These are phyloP conservation scores for Salmo trutta DNA, from an alignment of 2,797 vertebrate species.

Conservation along the genomic window DNA sequence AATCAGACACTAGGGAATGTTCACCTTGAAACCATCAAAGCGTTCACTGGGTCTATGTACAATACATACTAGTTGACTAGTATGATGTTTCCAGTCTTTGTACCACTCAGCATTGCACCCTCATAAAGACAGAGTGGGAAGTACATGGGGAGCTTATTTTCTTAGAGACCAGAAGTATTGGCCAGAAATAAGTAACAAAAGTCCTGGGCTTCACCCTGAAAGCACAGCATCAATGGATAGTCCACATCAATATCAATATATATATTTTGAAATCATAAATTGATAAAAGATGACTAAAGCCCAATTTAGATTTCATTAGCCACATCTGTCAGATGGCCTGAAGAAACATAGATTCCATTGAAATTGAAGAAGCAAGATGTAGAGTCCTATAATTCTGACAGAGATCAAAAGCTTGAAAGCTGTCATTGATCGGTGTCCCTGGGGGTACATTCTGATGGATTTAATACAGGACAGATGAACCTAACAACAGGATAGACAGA, in stretches of 20 bases:
- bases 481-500: conserved; percentile 13
- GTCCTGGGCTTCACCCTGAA: conserved; percentile 9
- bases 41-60: background rate
- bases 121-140: conserved; percentile 54
- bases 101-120: conserved; percentile 47
- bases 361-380: background rate
- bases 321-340: background rate
- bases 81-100: conserved; percentile 58
- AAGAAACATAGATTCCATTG: background rate
- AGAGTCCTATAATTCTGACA: background rate
- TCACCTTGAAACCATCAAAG: background rate
- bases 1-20: conserved; percentile 26
- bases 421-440: background rate
- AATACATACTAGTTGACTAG: conserved; percentile 12
- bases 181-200: no score
- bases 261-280: no score
- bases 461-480: background rate
- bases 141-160: conserved; percentile 39
- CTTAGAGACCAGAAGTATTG: no score
- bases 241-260: background rate
- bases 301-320: background rate
- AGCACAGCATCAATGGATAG: background rate
- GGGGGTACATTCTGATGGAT: conserved; percentile 17
- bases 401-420: conserved; percentile 5
- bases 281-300: no score